Evolutionary conservation across 2,888 invertebrate genomes (phyloP), one percentile per base, ranked within the genome.

Genomic region (Caenorhabditis auriculariae): DNA sequence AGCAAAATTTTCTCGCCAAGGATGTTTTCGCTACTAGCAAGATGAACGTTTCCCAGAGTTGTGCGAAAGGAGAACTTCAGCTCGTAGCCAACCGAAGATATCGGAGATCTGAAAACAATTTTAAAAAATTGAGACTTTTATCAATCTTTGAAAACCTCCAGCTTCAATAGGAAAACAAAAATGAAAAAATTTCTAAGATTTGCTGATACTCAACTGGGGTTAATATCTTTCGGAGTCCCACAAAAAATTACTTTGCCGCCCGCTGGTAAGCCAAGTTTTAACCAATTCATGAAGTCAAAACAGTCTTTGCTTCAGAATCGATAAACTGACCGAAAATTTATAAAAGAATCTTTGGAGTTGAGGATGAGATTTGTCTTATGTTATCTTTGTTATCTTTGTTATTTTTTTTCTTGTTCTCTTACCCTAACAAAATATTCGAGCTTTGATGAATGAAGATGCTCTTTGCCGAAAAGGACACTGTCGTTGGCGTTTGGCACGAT

Each of bases 21-120:
- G 24, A 80, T 67, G 45, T 65, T 72, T 45, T 79, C 78, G 39
- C 74, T 76, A n/a, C 68, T 69, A 6, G 62, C 69, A 24, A 79
- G 45, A 60, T 77, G 77, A 2, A 65, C 69, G 15, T 70, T 50
- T 5, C 66, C 65, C 1, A 80, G 63, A n/a, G 79, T 79, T 6
- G 79, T 80, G 2, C 75, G 67, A 58, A 77, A 70, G 6, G 68
- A 59, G 45, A 77, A 66, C 9, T 66, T 61, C 12, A 73, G 48
- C 21, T 64, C 66, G 59, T 70, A 75, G 0, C 66, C 52, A 0
- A 61, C 43, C 0, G 64, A 54, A 24, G 60, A 58, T 32, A 55
- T 46, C 6, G 56, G 44, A 17, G 59, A 54, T 15, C 59, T 59
- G 41, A 27, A 58, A 48, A 43, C 4, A 23, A 9, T 17, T 7